Evolutionary conservation across 92 coral and sea anemone species (phyloP), one percentile per base, ranked within the genome.

Genomic region (Isaurus tuberculatus): DNA sequence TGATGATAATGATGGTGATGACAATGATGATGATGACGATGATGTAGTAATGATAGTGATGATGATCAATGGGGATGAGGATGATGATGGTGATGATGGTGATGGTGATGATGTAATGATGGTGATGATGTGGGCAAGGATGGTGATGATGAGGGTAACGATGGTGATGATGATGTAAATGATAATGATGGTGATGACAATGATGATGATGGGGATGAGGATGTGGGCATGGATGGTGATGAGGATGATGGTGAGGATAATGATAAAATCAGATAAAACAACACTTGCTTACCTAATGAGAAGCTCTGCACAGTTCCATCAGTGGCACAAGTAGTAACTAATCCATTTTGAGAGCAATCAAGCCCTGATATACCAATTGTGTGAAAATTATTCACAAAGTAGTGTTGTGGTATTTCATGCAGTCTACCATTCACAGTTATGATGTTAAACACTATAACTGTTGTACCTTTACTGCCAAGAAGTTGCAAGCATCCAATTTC

Each of bases 291-390:
- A 90, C 92, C 89, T 55, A 79, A 66, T 66, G 84, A 36, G 25
- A 84, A 79, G 55, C 77, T 70, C 72, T 91, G 95, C 25, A 91
- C 92, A 49, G 88, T 83, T 15, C 90, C 91, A 30, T 89, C 91
- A 2, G 84, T 44, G 55, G 92, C 87, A 64, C 89, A 86, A 23
- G 88, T 86, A 81, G 29, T 83, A 60, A 84, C 32, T 51, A 86
- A 67, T n/a, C 92, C 92, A 55, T 42, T 72, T 26, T 67, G 75
- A 61, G 92, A 55, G 61, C 91, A 83, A 2, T 75, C 53, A 32
- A 91, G 68, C 23, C 92, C 95, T 29, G 92, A 86, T 37, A 91
- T 87, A 6, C 82, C 85, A 75, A 91, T 44, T 65, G 86, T 72
- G 75, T 91, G 95, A 31, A 89, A 74, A 44, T 90, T 88, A 33